Base-by-base conservation (phyloP, 2,113 vertebrate genomes). In the Colinus virginianus region DNA sequence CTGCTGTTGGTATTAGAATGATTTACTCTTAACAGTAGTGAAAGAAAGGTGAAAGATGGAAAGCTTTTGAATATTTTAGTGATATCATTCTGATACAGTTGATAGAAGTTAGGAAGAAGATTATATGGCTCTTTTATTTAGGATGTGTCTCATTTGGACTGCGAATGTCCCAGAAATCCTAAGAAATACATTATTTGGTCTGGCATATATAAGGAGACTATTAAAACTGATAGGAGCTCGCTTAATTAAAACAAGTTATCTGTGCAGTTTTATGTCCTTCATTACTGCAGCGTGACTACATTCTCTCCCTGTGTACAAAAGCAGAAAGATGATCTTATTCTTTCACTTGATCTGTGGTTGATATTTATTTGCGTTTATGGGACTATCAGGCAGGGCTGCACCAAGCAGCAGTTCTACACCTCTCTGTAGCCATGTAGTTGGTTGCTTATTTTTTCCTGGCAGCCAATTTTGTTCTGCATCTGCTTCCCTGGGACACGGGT, bases 11-110 rank as follows among this genome's bases (percentile, higher is more conserved):
- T 84, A 28, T 75, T 88, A 48, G 40, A 48, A 43, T 58, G 53
- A 30, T 86, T 90, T 78, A 51, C 22, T 74, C 43, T 49, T 56
- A 34, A 42, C 43, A 68, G 10, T 14, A n/a, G 23, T 25, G 72
- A 56, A 49, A 78, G 78, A 38, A 84, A 75, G 38, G 20, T 21
- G 30, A 79, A 63, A 90, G 79, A 79, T 30, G 38, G 86, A 82
- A 94, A 62, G 36, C 46, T 94, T 69, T 72, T 78, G 61, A 88
- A 61, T 95, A 81, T 90, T 96, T 88, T 48, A 75, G 43, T 78
- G 71, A 19, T 2, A 2, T 51, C n/a, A 81, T 78, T 91, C 63
- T 90, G 63, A 76, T 89, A 23, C 56, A 3, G 67, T 82, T 62
- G 42, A 4, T 48, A n/a, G 71, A 63, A 77, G 42, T 69, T 78